Conservation (phyloP, 2,113 vertebrate species). For the Coryphaenoides rupestris region DNA sequence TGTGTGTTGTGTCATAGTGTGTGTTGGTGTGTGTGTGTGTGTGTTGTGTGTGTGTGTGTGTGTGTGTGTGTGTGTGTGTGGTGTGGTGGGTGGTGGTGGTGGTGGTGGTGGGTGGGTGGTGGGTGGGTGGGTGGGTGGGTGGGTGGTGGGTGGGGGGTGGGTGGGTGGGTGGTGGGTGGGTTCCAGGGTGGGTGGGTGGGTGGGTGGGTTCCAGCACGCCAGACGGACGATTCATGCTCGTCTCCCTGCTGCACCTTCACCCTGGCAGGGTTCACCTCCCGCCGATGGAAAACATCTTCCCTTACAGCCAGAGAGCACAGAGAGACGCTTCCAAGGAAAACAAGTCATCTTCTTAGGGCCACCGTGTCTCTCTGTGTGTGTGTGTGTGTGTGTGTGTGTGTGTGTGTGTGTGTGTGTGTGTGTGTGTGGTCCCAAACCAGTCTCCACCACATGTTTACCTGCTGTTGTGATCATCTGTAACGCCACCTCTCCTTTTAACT, state of each 20-base stretch:
- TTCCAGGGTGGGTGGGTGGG: background rate
- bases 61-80: slow-evolving; percentile 8
- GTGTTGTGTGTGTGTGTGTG: slow-evolving; percentile 19
- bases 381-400: too few species aligned
- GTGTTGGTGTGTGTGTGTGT: background rate
- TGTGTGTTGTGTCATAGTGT: slow-evolving; percentile 6
- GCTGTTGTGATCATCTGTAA: background rate
- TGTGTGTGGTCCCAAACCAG: background rate
- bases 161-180: slow-evolving; percentile 18
- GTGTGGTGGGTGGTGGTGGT: slow-evolving; percentile 3
- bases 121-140: background rate
- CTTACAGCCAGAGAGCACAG: slow-evolving; percentile 23
- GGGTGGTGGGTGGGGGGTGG: slow-evolving; percentile 12
- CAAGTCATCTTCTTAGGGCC: slow-evolving; percentile 37
- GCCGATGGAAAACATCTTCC: slow-evolving; percentile 43
- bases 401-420: too few species aligned
- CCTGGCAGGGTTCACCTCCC: slow-evolving; percentile 49
- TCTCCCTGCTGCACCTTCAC: slow-evolving; percentile 12
- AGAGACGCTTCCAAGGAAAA: slow-evolving; percentile 36
- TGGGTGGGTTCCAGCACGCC: background rate
- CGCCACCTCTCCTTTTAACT: slow-evolving; percentile 22
- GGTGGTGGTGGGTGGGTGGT: background rate
- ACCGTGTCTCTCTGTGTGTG: slow-evolving; percentile 26
- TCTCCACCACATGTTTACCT: background rate
- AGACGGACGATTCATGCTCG: background rate